Percentiles rank a stretch among this genome's conserved stretches.
Conservation (phyloP, 2,888 invertebrate genomes). For the Elgonia sp. region DNA sequence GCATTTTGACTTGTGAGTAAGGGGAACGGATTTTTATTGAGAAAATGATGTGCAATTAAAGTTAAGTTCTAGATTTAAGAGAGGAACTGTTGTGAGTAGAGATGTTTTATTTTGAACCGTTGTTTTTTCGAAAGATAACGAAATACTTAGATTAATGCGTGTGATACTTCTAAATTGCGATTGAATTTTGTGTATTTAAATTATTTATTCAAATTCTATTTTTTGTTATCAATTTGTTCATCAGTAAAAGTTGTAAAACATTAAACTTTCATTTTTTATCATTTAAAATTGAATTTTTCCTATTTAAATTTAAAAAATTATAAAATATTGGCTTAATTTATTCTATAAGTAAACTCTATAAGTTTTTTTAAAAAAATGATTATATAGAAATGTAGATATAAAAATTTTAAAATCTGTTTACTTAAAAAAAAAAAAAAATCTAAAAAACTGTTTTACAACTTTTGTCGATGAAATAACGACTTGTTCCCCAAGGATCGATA, state of each 20-base stretch:
- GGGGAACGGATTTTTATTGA: slow-evolving; percentile 63
- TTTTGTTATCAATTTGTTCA: not conserved
- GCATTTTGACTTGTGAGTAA: slow-evolving; percentile 47
- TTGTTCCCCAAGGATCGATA: slow-evolving; percentile 17
- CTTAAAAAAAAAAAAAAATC: too few relatives aligned
- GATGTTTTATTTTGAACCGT: slow-evolving; percentile 44
- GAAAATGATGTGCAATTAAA: slow-evolving; percentile 45
- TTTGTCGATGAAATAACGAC: not conserved
- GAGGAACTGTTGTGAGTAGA: slow-evolving; percentile 37
- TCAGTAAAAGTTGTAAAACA: slow-evolving; percentile 5
- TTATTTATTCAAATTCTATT: slow-evolving; percentile 14
- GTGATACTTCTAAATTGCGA: slow-evolving; percentile 13
- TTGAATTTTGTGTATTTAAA: slow-evolving; percentile 25
- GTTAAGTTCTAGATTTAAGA: slow-evolving; percentile 48
- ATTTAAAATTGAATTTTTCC: not conserved
- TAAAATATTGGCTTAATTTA: too few relatives aligned
- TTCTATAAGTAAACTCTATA: too few relatives aligned
- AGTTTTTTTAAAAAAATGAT: too few relatives aligned
- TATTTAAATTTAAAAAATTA: too few relatives aligned
- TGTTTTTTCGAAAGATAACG: slow-evolving; percentile 9
- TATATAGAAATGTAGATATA: too few relatives aligned
- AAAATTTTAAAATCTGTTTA: too few relatives aligned
- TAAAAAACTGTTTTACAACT: slow-evolving; percentile 13
- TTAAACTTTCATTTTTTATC: not conserved
- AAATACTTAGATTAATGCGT: slow-evolving; percentile 32